Evolutionary conservation across 2,888 invertebrate species (phyloP).

Genomic region (Agrotis segetum): DNA sequence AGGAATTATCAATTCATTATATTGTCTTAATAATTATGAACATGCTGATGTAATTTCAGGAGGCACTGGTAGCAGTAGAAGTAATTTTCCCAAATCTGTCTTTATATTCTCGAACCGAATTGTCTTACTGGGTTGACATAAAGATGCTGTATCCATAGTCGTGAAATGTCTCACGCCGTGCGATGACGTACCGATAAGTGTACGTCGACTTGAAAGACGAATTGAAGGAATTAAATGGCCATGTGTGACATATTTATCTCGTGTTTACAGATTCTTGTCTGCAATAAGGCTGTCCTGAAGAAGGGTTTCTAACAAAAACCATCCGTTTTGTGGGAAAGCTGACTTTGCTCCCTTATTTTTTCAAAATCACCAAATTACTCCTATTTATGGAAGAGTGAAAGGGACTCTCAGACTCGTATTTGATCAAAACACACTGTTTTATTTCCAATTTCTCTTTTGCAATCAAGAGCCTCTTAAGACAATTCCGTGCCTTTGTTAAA

Average conservation of each 20-base stretch:
- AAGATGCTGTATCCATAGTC: slow-evolving; percentile 23
- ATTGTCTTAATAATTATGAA: too few relatives aligned
- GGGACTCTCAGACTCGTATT: too few relatives aligned
- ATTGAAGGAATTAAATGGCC: slow-evolving; percentile 26
- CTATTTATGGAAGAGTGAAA: too few relatives aligned
- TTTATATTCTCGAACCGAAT: slow-evolving; percentile 1
- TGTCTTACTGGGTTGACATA: slow-evolving; percentile 20
- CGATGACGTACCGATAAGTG: slow-evolving; percentile 46
- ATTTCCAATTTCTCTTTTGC: too few relatives aligned
- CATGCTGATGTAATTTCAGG: too few relatives aligned
- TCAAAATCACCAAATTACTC: too few relatives aligned
- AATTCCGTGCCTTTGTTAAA: too few relatives aligned
- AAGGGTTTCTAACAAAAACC: background rate
- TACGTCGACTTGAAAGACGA: slow-evolving; percentile 12
- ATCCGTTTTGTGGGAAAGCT: background rate
- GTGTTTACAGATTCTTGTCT: background rate
- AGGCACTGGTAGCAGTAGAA: too few relatives aligned
- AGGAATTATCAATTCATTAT: too few relatives aligned
- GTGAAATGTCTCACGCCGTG: slow-evolving; percentile 53
- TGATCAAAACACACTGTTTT: too few relatives aligned
- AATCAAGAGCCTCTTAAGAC: too few relatives aligned
- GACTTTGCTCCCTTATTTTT: background rate
- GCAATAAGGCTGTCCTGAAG: background rate
- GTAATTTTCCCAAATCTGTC: too few relatives aligned
- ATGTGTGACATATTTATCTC: slow-evolving; percentile 47